Conservation (phyloP, 2,888 invertebrate genomes). For the Ferdinandea cuprea region DNA sequence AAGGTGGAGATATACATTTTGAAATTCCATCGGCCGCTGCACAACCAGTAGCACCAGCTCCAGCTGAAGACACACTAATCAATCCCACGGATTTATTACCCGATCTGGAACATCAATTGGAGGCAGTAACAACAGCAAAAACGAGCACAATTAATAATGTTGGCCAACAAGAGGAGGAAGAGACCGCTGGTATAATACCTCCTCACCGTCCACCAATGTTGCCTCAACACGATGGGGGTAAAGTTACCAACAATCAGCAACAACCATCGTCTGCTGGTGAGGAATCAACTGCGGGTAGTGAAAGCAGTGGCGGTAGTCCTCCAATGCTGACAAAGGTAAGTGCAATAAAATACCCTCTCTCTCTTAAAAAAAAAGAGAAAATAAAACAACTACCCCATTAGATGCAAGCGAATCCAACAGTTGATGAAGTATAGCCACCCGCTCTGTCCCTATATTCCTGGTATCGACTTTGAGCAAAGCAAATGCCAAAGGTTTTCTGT, state of each 20-base stretch:
- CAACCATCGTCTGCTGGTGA: constrained; percentile 40
- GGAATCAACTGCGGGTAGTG: constrained; percentile 63
- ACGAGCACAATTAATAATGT: constrained; percentile 74
- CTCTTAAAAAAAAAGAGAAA: no score
- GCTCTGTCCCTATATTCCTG: neutral
- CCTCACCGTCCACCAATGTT: constrained; percentile 78
- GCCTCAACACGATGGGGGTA: constrained; percentile 77
- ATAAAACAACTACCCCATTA: neutral
- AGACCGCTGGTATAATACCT: constrained; percentile 75
- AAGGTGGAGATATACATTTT: constrained; percentile 59
- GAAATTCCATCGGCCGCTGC: constrained; percentile 50
- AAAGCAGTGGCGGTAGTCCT: constrained; percentile 71
- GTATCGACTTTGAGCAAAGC: neutral
- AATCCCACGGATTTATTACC: constrained; percentile 77
- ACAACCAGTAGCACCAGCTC: constrained; percentile 28
- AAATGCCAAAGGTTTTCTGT: constrained; percentile 3
- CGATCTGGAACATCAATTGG: constrained; percentile 80
- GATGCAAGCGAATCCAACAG: neutral
- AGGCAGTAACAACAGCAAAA: constrained; percentile 79
- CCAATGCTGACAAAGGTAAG: constrained; percentile 76
- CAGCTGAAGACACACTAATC: constrained; percentile 64
- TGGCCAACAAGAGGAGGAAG: constrained; percentile 50
- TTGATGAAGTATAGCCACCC: neutral
- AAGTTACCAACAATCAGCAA: constrained; percentile 67
- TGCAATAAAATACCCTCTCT: constrained; percentile 34